Conservation (phyloP, 1,140 invertebrate genomes). For the Arctopsyche grandis region DNA sequence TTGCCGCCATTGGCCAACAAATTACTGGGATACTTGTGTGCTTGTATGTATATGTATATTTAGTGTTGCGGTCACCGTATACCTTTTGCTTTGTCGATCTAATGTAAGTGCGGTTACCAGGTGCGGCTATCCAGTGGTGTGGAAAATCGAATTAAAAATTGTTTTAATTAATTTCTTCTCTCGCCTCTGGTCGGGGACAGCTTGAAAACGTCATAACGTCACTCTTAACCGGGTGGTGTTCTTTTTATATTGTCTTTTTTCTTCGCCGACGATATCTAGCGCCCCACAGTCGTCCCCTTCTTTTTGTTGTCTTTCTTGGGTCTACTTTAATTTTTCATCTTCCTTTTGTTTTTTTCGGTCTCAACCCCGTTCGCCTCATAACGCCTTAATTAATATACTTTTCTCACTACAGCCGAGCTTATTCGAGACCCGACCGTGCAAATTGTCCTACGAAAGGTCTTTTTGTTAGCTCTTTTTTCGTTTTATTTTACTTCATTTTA, state of each 20-base stretch:
- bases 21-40: not conserved
- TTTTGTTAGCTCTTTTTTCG: constrained; percentile 7
- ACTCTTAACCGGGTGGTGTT: not conserved
- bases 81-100: not conserved
- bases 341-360: constrained; percentile 34
- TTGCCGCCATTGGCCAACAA: not conserved
- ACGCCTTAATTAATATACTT: constrained; percentile 50
- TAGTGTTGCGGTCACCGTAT: not conserved
- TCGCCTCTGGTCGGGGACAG: not conserved
- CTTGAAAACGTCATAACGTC: constrained; percentile 10
- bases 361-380: constrained; percentile 27
- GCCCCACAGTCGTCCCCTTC: not conserved
- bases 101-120: not conserved
- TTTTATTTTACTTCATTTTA: constrained; percentile 1
- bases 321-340: constrained; percentile 45
- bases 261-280: not conserved
- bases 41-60: not conserved
- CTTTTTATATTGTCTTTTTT: not conserved
- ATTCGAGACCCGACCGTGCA: constrained; percentile 15
- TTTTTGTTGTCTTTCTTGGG: constrained; percentile 35
- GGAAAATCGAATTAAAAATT: constrained; percentile 14
- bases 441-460: constrained; percentile 28
- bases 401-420: constrained; percentile 37
- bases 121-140: not conserved
- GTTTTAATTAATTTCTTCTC: constrained; percentile 26